phyloP scores from a whole-genome alignment of 2,113 vertebrate species.

The Ia io region DNA sequence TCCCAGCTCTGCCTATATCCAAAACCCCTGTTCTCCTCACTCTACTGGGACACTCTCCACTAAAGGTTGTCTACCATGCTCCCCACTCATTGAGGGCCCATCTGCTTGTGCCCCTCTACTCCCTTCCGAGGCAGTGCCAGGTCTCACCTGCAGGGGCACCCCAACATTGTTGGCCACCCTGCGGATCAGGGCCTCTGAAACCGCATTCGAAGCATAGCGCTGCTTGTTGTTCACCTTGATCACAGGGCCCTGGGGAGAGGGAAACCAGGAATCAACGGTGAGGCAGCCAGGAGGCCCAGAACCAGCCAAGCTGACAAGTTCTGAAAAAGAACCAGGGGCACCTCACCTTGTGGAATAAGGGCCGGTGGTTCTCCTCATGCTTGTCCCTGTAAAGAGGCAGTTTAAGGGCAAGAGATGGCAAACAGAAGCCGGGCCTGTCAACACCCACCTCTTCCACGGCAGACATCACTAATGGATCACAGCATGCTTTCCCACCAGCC shows the following conservation, averaged over 20 bases:
- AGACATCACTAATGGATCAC: background rate
- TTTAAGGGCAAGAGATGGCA: background rate
- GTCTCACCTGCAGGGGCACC: conserved; percentile 93
- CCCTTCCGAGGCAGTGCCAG: background rate
- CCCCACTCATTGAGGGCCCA: background rate
- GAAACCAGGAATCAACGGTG: background rate
- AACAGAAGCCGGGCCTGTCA: background rate
- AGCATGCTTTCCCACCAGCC: background rate
- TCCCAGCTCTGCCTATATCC: background rate
- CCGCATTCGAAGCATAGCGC: conserved; percentile 94
- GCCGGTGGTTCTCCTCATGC: conserved; percentile 97
- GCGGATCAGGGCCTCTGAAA: conserved; percentile 91
- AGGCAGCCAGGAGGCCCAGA: background rate
- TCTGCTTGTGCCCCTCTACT: background rate
- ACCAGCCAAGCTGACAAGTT: background rate
- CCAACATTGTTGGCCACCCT: conserved; percentile 87
- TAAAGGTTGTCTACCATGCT: background rate
- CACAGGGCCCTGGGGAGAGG: conserved; percentile 89
- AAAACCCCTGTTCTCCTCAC: background rate
- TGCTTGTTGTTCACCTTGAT: conserved; percentile 99
- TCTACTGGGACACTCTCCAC: background rate
- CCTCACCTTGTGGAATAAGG: conserved; percentile 95
- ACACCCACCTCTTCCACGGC: background rate
- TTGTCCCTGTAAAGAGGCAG: conserved; percentile 88
- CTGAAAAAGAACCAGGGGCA: background rate